Evolutionary conservation across 2,888 invertebrate species (phyloP).

Genomic region (Aspidapion aeneum): DNA sequence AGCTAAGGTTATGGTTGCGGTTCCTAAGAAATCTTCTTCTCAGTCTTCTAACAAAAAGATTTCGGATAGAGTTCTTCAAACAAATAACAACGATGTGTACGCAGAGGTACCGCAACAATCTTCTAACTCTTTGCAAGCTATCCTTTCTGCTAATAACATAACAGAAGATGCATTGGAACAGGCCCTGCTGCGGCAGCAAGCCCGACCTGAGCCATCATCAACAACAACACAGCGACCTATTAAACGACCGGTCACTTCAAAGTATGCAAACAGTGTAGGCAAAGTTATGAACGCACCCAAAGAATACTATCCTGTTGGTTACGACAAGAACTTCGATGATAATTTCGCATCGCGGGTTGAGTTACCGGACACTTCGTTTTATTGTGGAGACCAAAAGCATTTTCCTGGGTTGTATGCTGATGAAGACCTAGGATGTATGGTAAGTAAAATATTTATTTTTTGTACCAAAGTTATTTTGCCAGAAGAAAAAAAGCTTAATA

Average conservation of each 20-base stretch:
- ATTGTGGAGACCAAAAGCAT: conserved; percentile 85
- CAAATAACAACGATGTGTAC: conserved; percentile 34
- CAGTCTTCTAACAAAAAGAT: conserved; percentile 34
- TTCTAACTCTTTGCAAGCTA: conserved; percentile 38
- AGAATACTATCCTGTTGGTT: conserved; percentile 84
- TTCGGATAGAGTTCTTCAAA: conserved; percentile 37
- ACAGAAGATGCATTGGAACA: conserved; percentile 75
- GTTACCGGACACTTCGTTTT: conserved; percentile 77
- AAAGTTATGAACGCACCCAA: conserved; percentile 88
- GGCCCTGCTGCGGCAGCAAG: conserved; percentile 68
- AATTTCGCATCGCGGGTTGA: conserved; percentile 83
- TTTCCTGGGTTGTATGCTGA: conserved; percentile 88
- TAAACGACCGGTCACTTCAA: conserved; percentile 46
- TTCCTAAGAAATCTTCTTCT: conserved; percentile 35
- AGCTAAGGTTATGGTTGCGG: conserved; percentile 36
- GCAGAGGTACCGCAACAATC: conserved; percentile 29
- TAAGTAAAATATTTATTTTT: conserved; percentile 48
- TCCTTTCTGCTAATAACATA: conserved; percentile 66
- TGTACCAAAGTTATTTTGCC: too few species aligned
- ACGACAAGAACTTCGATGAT: conserved; percentile 87
- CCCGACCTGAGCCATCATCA: conserved; percentile 41
- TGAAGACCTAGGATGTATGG: conserved; percentile 87
- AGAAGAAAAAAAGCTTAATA: too few species aligned
- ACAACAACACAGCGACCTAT: conserved; percentile 50
- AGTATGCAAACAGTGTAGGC: conserved; percentile 41